Conservation (phyloP, 2,888 invertebrate species). For the Metacarcinus magister region DNA sequence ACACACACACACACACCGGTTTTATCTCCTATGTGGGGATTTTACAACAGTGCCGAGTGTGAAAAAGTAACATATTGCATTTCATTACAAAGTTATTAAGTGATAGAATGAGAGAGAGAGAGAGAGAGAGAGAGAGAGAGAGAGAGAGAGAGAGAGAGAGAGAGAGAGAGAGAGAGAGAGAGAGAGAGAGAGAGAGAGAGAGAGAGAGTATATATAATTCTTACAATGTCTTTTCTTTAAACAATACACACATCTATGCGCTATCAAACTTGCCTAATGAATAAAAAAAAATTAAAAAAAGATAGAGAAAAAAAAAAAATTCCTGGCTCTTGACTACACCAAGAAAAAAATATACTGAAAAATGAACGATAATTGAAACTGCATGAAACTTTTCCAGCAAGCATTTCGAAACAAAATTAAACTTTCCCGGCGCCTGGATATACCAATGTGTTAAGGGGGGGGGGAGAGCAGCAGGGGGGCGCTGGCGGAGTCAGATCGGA, state of each 20-base stretch:
- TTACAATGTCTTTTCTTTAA: neutral
- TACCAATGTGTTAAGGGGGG: neutral
- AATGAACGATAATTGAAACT: slow-evolving; percentile 15
- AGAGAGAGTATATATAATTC: neutral
- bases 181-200: neutral
- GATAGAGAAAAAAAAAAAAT: neutral
- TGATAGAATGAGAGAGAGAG: slow-evolving; percentile 22
- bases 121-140: slow-evolving; percentile 44
- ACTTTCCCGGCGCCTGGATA: neutral
- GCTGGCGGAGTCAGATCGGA: neutral
- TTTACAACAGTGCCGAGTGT: slow-evolving; percentile 12
- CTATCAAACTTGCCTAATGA: slow-evolving; percentile 27
- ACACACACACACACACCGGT: neutral
- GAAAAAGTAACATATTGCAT: neutral
- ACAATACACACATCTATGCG: neutral
- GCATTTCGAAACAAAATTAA: slow-evolving; percentile 28
- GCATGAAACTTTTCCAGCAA: neutral
- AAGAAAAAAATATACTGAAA: neutral
- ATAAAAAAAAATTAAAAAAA: neutral
- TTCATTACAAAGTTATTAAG: neutral
- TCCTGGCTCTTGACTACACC: neutral
- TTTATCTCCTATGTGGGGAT: neutral
- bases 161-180: neutral
- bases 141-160: slow-evolving; percentile 46
- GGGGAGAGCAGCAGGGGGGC: neutral